Base-by-base conservation (phyloP, 2,888 invertebrate genomes). In the Caenorhabditis macrosperma region DNA sequence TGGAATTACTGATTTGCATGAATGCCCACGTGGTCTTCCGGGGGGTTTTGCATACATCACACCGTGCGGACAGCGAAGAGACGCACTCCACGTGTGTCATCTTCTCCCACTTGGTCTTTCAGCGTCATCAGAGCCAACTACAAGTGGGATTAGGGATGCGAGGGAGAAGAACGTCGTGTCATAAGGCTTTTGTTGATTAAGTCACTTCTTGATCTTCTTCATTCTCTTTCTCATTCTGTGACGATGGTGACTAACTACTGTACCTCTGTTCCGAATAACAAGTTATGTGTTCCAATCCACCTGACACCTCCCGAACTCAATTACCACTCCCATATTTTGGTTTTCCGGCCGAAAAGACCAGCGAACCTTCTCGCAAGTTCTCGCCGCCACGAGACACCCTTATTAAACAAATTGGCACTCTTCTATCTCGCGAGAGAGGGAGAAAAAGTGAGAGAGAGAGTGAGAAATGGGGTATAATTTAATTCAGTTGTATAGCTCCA, bases 361-460 rank as follows among this genome's bases (percentile, higher is more conserved):
- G 7, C 38, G 12, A 38, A 38, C 15, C 38, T 12, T 6, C 5
- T 38, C 38, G 9, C 5, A 38, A 38, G 38, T 38, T 38, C 38
- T 22, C 15, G 22, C 26, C 35, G 15, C 17, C 44, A 44, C 17
- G 44, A 44, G 44, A 44, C 44, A 44, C 17, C 44, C 52, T 60
- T 69, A 69, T 69, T 69, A 69, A 54, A 52, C 60, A 52, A 69
- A 69, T 69, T 69, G 52, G 69, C 22, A 48, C 41, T 22, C 52
- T 52, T 26, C 26, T 15, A 22, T 7, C 24, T 24, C 48, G 7
- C 24, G 24, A 50, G 30, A 50, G 46, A 41, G 41, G 17, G 30
- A 50, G 26, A 44, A 46, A n/a, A n/a, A n/a, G n/a, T n/a, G n/a
- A n/a, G n/a, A n/a, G n/a, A n/a, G n/a, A n/a, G n/a, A n/a, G n/a